Evolutionary conservation across 92 coral and sea anemone species (phyloP), one percentile per base, ranked within the genome.

Genomic region (Meandrina meandrites): DNA sequence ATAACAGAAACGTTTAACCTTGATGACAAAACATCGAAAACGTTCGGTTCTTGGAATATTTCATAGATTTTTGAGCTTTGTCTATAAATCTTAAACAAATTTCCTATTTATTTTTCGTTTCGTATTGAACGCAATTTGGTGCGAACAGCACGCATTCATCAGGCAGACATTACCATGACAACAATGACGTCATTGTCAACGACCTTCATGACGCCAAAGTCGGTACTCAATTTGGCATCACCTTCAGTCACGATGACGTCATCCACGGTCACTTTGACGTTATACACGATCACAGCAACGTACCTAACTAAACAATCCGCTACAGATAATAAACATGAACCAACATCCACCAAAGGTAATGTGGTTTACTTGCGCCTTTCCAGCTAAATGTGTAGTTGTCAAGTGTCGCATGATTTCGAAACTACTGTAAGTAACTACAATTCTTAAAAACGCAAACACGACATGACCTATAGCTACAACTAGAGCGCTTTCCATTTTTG

Each of bases 401-500:
- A 57, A 57, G 68, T 22, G 1, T 22, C 10, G 11, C 30, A 24
- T 27, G 68, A 28, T 0, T 60, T 60, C 31, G 9, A 60, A 60
- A 60, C 68, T 60, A 60, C 68, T 60, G 68, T 60, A 57, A 19
- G 64, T 57, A 57, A 60, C 13, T 60, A 24, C 31, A 60, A 24
- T 14, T 1, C 18, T 4, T 35, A 1, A 10, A 48, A 27, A 40
- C 47, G 76, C 85, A 66, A 81, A 81, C 75, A 40, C 76, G 62
- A 64, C 75, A 42, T 66, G 32, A 66, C 76, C 76, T 32, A 42
- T n/a, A n/a, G n/a, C n/a, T n/a, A n/a, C n/a, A n/a, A n/a, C n/a
- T n/a, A n/a, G n/a, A n/a, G n/a, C n/a, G n/a, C n/a, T n/a, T n/a
- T n/a, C n/a, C n/a, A n/a, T n/a, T n/a, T n/a, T n/a, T n/a, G n/a